Percentiles rank a stretch among this genome's conserved stretches.
Conservation (phyloP, 2,888 invertebrate genomes). For the Tetramorium bicarinatum region DNA sequence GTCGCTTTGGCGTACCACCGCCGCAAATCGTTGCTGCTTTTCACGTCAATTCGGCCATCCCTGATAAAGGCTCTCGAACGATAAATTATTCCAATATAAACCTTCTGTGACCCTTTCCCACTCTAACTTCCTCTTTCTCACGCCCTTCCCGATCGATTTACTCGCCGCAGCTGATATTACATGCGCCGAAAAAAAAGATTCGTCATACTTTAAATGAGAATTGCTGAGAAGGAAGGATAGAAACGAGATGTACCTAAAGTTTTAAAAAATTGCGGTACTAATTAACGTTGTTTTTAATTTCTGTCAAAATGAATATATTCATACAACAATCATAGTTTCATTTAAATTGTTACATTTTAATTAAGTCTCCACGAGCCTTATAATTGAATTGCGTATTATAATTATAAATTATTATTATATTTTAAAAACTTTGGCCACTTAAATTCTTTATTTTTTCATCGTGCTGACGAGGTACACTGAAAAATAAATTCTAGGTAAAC, state of each 20-base stretch:
- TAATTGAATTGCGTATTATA: background rate
- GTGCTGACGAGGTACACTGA: background rate
- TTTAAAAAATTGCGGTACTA: constrained; percentile 3
- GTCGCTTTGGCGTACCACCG: constrained; percentile 62
- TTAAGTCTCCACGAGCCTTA: background rate
- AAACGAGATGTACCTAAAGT: background rate
- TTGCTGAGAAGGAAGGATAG: background rate
- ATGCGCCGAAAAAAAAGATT: constrained; percentile 12
- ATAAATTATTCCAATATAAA: constrained; percentile 76
- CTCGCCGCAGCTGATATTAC: constrained; percentile 3
- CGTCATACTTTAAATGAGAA: background rate
- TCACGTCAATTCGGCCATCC: constrained; percentile 72
- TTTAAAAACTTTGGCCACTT: background rate
- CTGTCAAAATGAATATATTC: background rate
- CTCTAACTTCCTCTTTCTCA: background rate
- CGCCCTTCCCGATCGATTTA: constrained; percentile 23
- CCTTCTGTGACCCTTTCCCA: constrained; percentile 49
- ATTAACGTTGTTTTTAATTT: background rate
- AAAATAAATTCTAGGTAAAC: no score
- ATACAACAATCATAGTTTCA: background rate
- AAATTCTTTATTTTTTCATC: background rate
- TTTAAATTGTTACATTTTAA: constrained; percentile 7
- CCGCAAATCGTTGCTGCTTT: constrained; percentile 76
- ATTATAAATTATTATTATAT: background rate
- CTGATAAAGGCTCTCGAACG: constrained; percentile 71